Evolutionary conservation across 2,113 vertebrate genomes (phyloP).

Genomic region (Conger conger): DNA sequence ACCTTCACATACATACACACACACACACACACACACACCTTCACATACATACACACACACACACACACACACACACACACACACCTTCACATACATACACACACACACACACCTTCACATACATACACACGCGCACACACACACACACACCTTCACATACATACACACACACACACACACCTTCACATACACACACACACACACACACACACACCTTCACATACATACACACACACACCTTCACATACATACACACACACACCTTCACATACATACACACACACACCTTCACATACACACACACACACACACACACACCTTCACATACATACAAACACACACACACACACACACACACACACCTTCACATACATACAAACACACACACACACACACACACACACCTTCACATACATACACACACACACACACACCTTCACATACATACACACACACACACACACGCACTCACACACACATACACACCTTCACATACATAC

Average conservation of each 20-base stretch:
- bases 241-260: not conserved
- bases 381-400: not conserved
- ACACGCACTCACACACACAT: no score
- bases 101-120: no score
- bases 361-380: no score
- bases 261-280: no score
- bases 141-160: no score
- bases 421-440: not conserved
- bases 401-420: not conserved
- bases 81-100: not conserved
- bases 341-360: not conserved
- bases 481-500: not conserved
- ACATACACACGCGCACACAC: no score
- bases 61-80: not conserved
- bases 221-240: no score
- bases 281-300: no score
- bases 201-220: not conserved
- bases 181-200: not conserved
- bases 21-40: conserved; percentile 70
- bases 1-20: no score
- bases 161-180: no score
- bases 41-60: conserved; percentile 71
- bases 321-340: not conserved
- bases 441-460: no score
- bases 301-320: no score